Evolutionary conservation across 2,113 vertebrate genomes (phyloP), one percentile per base, ranked within the genome.

Genomic region (Gasterosteus aculeatus): DNA sequence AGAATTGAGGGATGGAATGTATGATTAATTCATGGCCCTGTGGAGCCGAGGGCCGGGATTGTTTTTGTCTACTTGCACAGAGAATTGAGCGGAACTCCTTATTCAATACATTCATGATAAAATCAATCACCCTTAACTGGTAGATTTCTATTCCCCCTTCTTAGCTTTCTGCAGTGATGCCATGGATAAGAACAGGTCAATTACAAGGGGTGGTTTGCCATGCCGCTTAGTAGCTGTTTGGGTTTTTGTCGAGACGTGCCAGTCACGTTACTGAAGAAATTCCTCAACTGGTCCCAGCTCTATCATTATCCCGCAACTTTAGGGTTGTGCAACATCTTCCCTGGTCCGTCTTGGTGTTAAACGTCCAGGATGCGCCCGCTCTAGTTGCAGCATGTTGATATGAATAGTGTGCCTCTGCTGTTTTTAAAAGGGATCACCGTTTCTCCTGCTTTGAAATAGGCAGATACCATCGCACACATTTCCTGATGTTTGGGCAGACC

Each of bases 11-110:
- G 84, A 78, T 79, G 81, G 78, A 88, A 78, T 77, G 38, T 83
- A 90, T 93, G 68, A 90, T 89, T 89, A 92, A 92, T 93, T 91
- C 82, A 92, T 92, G 80, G 82, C 78, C 58, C 84, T 72, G 61
- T 77, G 81, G 81, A 87, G 81, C 83, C 80, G 73, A 85, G 81
- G 62, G 57, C 70, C 81, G 65, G 16, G 61, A 69, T 33, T 71
- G 46, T 51, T 72, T 69, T 77, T 69, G 63, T 77, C 46, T 67
- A 68, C 65, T 49, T 51, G 57, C 35, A 74, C 44, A 54, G 9
- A 68, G 39, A 64, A 62, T 60, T 56, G 11, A 51, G n/a, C 49
- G 26, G 11, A 75, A 60, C 42, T 51, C 5, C 11, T 10, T 57
- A 4, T 22, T 58, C 39, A 35, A 19, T 8, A 14, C 10, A 18